Base-by-base conservation (phyloP, 2,797 vertebrate genomes). In the Macrochelys suwanniensis region DNA sequence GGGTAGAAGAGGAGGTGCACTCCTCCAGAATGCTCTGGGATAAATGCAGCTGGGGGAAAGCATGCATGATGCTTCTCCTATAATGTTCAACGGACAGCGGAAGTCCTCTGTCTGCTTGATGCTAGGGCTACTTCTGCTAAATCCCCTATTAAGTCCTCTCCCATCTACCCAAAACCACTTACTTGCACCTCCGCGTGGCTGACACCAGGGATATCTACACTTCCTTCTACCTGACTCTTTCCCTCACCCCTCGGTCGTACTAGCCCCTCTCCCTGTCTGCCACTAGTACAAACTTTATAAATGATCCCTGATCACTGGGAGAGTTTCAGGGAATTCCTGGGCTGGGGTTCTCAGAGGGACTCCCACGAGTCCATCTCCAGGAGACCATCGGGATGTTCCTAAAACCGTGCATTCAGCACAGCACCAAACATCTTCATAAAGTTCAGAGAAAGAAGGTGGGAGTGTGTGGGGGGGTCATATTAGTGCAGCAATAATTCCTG, bases 381-480 rank as follows among this genome's bases (percentile, higher is more conserved):
- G 65, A 61, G 31, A 15, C 17, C 33, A n/a, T 11, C 11, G 33
- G 19, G n/a, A 37, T 71, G n/a, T 37, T 9, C 19, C 10, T 71
- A 71, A 19, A 37, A 42, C 19, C n/a, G 11, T 21, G 28, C 77
- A 31, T 9, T 33, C 28, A 10, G 31, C 77, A 9, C 17, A n/a
- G 31, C 31, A 19, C 77, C 17, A 7, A 50, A 51, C 31, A 21
- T 31, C 50, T 79, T 51, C 49, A 11, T 23, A n/a, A 33, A 19
- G 5, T 79, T 53, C 5, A 13, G 28, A 19, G 31, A 31, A 33
- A 17, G 45, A 51, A 21, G 31, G 28, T 79, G 19, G 19, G 6
- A 7, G 12, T 33, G 31, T 2, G 31, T 3, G 2, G 16, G 16
- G 21, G 33, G 4, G 5, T 12, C 2, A 4, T n/a, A 26, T 53